Evolutionary conservation across 1,140 invertebrate species (phyloP).

Genomic region (Scylla paramamosain): DNA sequence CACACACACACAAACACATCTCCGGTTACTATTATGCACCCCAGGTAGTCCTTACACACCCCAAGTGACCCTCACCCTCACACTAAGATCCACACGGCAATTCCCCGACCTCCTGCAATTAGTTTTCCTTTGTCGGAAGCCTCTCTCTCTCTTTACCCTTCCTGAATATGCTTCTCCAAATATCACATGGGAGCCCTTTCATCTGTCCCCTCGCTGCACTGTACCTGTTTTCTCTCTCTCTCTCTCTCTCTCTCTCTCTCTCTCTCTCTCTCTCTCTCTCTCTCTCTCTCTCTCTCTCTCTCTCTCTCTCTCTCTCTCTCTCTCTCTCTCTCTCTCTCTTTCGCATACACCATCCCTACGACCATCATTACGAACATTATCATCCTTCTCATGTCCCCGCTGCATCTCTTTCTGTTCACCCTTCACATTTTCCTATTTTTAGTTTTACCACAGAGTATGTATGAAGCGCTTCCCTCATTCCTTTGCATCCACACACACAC

Average conservation of each 20-base stretch:
- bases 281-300: background rate
- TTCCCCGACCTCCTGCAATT: background rate
- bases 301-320: background rate
- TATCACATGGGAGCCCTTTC: background rate
- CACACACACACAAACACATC: background rate
- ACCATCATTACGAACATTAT: no score
- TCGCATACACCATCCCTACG: background rate
- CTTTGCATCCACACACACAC: background rate
- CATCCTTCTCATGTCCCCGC: no score
- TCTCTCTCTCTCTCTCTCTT: slow-evolving; percentile 37
- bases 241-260: slow-evolving; percentile 22
- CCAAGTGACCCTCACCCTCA: background rate
- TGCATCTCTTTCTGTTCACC: no score
- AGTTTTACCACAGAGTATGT: background rate
- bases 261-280: background rate
- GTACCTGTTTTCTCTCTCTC: background rate
- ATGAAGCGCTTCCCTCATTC: background rate
- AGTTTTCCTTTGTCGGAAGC: slow-evolving; percentile 7
- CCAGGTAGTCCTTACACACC: background rate
- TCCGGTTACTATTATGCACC: background rate
- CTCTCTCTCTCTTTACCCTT: slow-evolving; percentile 34
- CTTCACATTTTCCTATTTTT: no score
- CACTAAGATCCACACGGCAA: slow-evolving; percentile 30
- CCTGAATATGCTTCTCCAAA: background rate
- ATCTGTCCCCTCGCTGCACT: background rate